phyloP scores from a whole-genome alignment of 1,140 invertebrate species.

The Tigriopus japonicus region DNA sequence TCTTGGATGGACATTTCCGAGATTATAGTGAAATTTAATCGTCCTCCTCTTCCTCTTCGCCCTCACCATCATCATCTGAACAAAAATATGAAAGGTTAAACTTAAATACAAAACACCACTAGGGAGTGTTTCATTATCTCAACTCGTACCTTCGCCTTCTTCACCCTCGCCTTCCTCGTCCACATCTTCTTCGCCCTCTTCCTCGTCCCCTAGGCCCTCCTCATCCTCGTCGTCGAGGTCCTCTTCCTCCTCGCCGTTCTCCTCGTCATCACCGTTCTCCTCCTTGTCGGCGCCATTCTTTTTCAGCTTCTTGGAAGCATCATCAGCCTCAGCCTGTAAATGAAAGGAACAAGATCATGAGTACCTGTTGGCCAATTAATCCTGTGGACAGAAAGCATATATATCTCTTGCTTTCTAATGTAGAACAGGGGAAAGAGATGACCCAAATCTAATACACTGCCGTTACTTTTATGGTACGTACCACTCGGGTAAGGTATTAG shows the following conservation, averaged over 20 bases:
- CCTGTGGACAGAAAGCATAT: too few species aligned
- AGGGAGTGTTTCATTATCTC: neutral
- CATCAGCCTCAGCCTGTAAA: neutral
- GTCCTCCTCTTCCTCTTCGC: constrained; percentile 12
- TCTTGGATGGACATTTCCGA: too few species aligned
- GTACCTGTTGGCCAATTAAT: too few species aligned
- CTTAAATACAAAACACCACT: neutral
- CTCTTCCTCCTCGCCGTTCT: neutral
- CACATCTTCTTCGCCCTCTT: constrained; percentile 5
- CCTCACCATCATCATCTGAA: constrained; percentile 2
- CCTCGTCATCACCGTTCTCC: neutral
- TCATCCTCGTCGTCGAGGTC: neutral
- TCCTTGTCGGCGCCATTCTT: constrained; percentile 1
- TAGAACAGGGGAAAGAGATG: too few species aligned
- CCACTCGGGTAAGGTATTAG: too few species aligned
- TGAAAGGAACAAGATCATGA: neutral
- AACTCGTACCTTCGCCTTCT: neutral
- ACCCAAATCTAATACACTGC: too few species aligned
- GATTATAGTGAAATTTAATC: neutral
- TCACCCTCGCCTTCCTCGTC: neutral
- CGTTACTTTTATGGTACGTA: too few species aligned
- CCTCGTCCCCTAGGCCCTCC: constrained; percentile 3
- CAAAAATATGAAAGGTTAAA: neutral
- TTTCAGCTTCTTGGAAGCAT: constrained; percentile 5
- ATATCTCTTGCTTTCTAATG: too few species aligned